Conservation (phyloP, 2,113 vertebrate species). For the Morone saxatilis region DNA sequence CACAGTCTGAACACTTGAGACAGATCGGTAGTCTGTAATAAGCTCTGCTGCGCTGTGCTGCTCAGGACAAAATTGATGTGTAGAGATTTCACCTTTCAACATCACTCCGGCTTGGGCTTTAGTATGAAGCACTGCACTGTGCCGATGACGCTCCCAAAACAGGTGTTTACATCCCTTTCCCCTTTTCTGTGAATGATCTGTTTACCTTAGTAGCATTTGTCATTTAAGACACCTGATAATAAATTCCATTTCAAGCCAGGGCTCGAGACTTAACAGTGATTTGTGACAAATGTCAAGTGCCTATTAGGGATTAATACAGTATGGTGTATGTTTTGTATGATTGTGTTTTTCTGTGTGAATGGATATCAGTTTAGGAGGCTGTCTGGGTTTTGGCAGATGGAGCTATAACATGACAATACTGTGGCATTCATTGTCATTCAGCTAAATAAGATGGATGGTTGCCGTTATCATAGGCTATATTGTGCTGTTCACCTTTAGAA, state of each 20-base stretch:
- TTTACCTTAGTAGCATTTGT: conserved; percentile 73
- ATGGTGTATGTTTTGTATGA: conserved; percentile 50
- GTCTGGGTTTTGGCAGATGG: conserved; percentile 62
- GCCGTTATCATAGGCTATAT: conserved; percentile 37
- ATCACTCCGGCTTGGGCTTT: conserved; percentile 59
- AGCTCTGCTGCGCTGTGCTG: conserved; percentile 70
- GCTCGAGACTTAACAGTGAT: conserved; percentile 50
- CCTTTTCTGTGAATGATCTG: conserved; percentile 62
- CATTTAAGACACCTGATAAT: conserved; percentile 71
- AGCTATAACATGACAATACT: conserved; percentile 63
- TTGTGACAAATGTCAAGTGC: conserved; percentile 71
- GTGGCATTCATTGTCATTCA: conserved; percentile 70
- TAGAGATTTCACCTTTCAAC: conserved; percentile 77
- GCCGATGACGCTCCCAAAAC: conserved; percentile 59
- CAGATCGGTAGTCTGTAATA: conserved; percentile 78
- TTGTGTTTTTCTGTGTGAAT: conserved; percentile 59
- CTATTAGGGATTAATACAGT: conserved; percentile 70
- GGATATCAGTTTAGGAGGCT: conserved; percentile 57
- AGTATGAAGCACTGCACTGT: conserved; percentile 59
- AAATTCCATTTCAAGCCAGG: conserved; percentile 61
- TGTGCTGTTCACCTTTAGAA: conserved; percentile 51
- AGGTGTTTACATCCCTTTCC: conserved; percentile 67
- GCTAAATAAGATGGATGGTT: conserved; percentile 76
- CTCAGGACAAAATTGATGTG: conserved; percentile 73
- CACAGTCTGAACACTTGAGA: conserved; percentile 74